A percentile compares a stretch with the other conserved stretches of the same genome.
Conservation (phyloP, 2,113 vertebrate genomes). For the Aegypius monachus region DNA sequence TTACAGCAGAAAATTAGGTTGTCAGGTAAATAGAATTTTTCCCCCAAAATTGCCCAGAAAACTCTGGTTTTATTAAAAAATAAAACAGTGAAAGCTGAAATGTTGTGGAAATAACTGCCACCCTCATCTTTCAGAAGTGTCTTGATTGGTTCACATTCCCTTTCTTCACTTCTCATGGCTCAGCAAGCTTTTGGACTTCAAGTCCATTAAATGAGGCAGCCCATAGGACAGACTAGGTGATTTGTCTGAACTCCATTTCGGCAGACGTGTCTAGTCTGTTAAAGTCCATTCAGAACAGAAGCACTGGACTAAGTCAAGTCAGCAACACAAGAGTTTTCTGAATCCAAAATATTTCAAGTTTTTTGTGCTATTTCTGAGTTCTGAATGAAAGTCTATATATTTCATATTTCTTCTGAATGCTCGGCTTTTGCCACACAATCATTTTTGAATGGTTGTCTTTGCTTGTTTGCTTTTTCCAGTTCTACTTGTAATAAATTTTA, state of each 20-base stretch:
- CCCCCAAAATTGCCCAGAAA: not conserved
- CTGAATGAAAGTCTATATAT: not conserved
- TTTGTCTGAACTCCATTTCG: not conserved
- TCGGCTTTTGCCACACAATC: not conserved
- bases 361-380: not conserved
- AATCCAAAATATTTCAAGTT: not conserved
- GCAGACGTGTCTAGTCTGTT: not conserved
- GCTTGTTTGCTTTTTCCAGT: not conserved
- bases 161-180: not conserved
- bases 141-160: not conserved
- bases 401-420: not conserved
- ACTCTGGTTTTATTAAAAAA: not conserved
- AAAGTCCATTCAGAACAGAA: not conserved
- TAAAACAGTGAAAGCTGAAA: not conserved
- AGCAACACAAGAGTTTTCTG: not conserved
- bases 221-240: not conserved
- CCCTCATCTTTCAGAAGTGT: not conserved
- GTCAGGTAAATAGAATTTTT: not conserved
- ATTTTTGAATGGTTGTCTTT: not conserved
- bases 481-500: not conserved
- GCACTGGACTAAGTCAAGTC: not conserved
- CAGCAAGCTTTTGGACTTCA: not conserved
- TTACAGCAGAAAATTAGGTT: not conserved
- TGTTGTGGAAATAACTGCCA: not conserved
- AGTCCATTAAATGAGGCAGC: not conserved